Base-by-base conservation (phyloP, 2,113 vertebrate species). In the Gnathonemus echidnorhynchus region DNA sequence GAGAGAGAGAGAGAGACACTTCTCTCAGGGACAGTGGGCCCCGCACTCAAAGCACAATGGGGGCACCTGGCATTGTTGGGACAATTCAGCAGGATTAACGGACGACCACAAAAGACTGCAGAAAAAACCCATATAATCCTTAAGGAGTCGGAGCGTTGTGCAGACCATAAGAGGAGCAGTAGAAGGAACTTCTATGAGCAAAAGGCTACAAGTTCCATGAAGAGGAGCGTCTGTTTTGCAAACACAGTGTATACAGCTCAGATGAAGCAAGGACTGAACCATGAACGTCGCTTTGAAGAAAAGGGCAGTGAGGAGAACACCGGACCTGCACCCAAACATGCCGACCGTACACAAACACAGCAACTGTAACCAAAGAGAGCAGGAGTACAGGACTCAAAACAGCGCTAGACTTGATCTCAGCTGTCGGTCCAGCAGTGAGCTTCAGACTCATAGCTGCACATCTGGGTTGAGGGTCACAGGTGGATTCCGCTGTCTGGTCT, bases 1-100 rank as follows among this genome's bases (percentile, higher is more conserved):
- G 70, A 39, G 70, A 77, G 70, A 77, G 15, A 39, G 4, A 77
- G 13, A 77, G 4, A 39, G 31, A 77, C 3, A 15, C 3, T 74
- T 3, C 31, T 77, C 39, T n/a, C 24, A 66, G 88, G 45, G 91
- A 89, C 42, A 92, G 91, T 90, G 89, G 90, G 88, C 42, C 50
- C 53, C 17, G 52, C 53, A 90, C 86, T 21, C 86, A 74, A 74
- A 35, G 39, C 62, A 90, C 89, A 90, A 91, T 90, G 86, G n/a
- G 74, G 27, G 86, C 88, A 86, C n/a, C 46, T 80, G 46, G 7
- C 66, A 77, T 19, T 52, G 88, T 21, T 9, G 74, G 35, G 31
- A 6, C 21, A 19, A 80, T 80, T 80, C 35, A 19, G 74, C 6
- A 15, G n/a, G 70, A 83, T 80, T 80, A 77, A 53, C 19, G 1